A percentile compares a stretch with the other conserved stretches of the same genome.
These are phyloP conservation scores for Rhamnusium bicolor DNA, from an alignment of 2,888 invertebrate genomes.

Conservation along the genomic window DNA sequence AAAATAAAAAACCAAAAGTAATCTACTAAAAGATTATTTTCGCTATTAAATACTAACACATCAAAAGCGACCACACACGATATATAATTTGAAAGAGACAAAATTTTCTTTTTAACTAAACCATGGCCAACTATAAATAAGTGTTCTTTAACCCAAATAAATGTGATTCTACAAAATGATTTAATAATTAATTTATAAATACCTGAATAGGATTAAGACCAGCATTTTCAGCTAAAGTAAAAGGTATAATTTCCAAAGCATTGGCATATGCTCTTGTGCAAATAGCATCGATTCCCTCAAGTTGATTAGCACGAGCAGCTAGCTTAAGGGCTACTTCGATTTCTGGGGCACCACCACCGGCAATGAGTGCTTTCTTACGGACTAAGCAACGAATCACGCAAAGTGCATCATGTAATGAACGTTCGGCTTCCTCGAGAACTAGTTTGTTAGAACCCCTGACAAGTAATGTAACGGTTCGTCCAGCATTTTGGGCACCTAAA, in stretches of 20 bases:
- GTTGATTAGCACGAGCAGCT: slow-evolving; percentile 84
- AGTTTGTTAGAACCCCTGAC: slow-evolving; percentile 91
- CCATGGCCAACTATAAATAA: no score
- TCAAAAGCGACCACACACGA: no score
- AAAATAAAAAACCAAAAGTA: no score
- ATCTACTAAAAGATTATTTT: no score
- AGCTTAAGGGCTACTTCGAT: slow-evolving; percentile 92
- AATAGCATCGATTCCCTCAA: slow-evolving; percentile 95
- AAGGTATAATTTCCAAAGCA: slow-evolving; percentile 94
- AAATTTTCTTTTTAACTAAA: no score
- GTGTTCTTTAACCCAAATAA: no score
- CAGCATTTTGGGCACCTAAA: slow-evolving; percentile 81
- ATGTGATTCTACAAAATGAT: no score
- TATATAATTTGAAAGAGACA: no score
- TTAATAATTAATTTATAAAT: no score
- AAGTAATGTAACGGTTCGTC: slow-evolving; percentile 93
- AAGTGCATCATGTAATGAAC: slow-evolving; percentile 88
- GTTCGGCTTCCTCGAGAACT: slow-evolving; percentile 85
- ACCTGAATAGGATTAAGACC: slow-evolving; percentile 70
- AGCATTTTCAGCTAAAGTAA: slow-evolving; percentile 92
- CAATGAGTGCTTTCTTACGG: slow-evolving; percentile 90
- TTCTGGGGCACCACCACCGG: slow-evolving; percentile 98
- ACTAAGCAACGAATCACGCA: slow-evolving; percentile 97
- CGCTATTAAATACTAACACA: no score
- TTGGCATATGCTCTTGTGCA: slow-evolving; percentile 96